Evolutionary conservation across 2,113 vertebrate genomes (phyloP), one percentile per base, ranked within the genome.

Genomic region (Otis tarda): DNA sequence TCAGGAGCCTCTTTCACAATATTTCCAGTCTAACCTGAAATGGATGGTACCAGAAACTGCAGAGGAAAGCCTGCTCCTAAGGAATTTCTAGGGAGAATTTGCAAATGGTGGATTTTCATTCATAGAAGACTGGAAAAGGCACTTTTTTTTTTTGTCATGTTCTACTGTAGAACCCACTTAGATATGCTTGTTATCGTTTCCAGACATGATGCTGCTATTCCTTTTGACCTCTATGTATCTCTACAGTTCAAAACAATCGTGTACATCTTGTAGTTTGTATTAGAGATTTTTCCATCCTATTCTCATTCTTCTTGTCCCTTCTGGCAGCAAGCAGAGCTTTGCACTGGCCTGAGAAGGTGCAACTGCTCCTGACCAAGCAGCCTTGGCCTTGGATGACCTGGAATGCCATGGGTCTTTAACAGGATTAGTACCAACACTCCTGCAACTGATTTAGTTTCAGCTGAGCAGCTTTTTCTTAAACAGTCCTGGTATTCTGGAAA

Each of bases 11-110:
- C 70, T 90, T 97, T 93, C 94, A 90, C 67, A 90, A 33, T 87
- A 77, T 80, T 89, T 95, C 87, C 84, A 83, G 93, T 93, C 53
- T 90, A 91, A 95, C 83, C 80, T 94, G 93, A 95, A 95, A 89
- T 49, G 35, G 56, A 89, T 27, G 20, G 43, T 47, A 90, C 21
- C 14, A 91, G 74, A 94, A 76, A 82, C 47, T 71, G 33, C 53
- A 83, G 37, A 85, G 28, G 52, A 93, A 94, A 84, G 10, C n/a
- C 22, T 89, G 1, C 14, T 89, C 15, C 57, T 84, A 79, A 65
- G 33, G 64, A 76, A 73, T 79, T 91, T 91, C 45, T 76, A 30
- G 53, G 45, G 28, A 91, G 25, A 87, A 61, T 91, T 91, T 89
- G 55, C 4, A 47, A 50, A 85, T 65, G 31, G 28, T 61, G 37